Base-by-base conservation (phyloP, 2,888 invertebrate genomes). In the Melanostoma mellinum region DNA sequence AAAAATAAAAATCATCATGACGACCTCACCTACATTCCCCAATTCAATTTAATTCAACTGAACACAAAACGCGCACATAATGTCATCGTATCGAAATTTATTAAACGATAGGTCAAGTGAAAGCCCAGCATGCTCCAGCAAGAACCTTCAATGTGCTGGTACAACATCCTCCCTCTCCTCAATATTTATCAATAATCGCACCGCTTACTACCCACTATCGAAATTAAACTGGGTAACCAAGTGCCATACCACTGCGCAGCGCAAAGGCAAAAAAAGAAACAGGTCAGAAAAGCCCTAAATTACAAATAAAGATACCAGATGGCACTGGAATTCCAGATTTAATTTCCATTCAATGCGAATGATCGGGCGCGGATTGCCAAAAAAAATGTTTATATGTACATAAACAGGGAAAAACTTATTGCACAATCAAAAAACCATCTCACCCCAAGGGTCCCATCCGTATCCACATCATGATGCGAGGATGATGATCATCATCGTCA, bases 261-360 rank as follows among this genome's bases (percentile, higher is more conserved):
- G 8, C 33, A 20, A 20, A 20, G 20, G 20, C 52, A 36, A 50
- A 42, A 42, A 52, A 48, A 48, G 58, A 82, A 82, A 84, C 84
- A 79, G 84, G 84, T 84, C 84, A 84, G 38, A 69, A 68, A 84
- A 79, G 79, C 74, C 79, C 84, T 84, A 84, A 84, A 84, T 84
- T 79, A 84, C 84, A 84, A 84, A 84, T 84, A 84, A 84, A 84
- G 84, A 84, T 84, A 84, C 84, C 84, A 84, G 84, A 84, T 84
- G 84, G 84, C 84, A 84, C 78, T 84, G 84, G 84, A 84, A 84
- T 84, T 82, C 48, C 63, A 82, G 82, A 82, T 82, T 84, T 84
- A 84, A 84, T 84, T 79, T 84, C 71, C 74, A 84, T 84, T 78
- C 73, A 78, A 74, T 73, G 52, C 42, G 42, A 50, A 52, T 65